These are phyloP conservation scores for Mus pahari DNA, from an alignment of 2,113 vertebrate species.

Conservation along the genomic window DNA sequence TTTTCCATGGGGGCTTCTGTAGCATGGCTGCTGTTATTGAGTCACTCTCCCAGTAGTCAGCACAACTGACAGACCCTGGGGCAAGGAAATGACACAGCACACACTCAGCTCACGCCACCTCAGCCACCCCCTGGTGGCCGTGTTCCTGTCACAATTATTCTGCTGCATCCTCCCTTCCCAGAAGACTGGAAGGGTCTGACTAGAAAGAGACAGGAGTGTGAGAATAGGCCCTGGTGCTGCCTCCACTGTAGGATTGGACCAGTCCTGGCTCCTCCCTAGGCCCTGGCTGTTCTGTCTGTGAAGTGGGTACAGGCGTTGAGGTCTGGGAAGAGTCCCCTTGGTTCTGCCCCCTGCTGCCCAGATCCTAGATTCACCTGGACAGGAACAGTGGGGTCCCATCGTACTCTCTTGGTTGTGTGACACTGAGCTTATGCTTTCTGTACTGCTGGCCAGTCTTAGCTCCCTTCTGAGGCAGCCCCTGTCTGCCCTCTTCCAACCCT, in stretches of 20 bases:
- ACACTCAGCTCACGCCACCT: constrained; percentile 13
- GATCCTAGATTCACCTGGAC: background rate
- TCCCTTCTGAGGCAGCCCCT: background rate
- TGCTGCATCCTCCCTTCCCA: background rate
- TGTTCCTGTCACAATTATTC: background rate
- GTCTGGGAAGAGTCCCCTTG: background rate
- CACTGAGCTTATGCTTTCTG: background rate
- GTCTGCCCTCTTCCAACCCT: background rate
- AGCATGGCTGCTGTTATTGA: background rate
- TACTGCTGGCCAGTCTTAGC: background rate
- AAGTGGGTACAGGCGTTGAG: background rate
- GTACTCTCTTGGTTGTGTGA: background rate
- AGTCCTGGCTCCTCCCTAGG: background rate
- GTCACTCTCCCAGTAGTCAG: constrained; percentile 32
- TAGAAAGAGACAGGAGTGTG: background rate
- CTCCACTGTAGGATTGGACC: background rate
- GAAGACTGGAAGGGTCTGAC: background rate
- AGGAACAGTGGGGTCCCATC: background rate
- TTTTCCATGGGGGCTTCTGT: background rate
- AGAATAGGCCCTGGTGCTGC: background rate
- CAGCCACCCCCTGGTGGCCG: background rate
- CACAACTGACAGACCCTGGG: constrained; percentile 49
- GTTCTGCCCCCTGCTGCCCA: background rate
- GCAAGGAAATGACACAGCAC: constrained; percentile 76
- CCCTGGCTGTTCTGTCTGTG: background rate